Percentiles rank a stretch among this genome's conserved stretches.
Conservation (phyloP, 2,113 vertebrate species). For the Azemiops feae region DNA sequence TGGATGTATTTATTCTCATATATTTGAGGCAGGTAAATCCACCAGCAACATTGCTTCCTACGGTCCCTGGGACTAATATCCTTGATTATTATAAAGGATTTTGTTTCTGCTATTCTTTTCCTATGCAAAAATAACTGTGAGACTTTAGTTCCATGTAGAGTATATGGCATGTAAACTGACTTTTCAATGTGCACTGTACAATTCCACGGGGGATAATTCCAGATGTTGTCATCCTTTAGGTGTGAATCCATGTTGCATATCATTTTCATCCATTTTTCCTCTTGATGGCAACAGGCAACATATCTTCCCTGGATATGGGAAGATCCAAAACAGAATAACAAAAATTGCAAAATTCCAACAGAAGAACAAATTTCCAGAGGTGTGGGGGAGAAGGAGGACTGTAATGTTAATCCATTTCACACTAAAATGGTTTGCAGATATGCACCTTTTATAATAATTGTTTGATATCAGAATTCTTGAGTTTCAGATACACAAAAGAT, state of each 20-base stretch:
- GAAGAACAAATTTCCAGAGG: background rate
- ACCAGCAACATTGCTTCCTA: background rate
- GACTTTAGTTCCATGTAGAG: background rate
- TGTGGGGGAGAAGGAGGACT: background rate
- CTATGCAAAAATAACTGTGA: background rate
- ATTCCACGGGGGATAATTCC: background rate
- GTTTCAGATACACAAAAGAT: background rate
- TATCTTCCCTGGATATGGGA: background rate
- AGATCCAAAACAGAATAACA: background rate
- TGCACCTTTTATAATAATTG: background rate
- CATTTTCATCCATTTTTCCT: background rate
- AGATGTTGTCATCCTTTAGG: background rate
- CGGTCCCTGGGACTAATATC: background rate
- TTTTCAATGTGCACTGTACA: background rate
- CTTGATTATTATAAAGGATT: background rate
- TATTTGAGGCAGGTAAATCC: background rate
- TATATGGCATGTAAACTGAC: background rate
- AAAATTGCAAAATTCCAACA: background rate
- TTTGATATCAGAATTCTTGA: background rate
- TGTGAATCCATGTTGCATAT: background rate
- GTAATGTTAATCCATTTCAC: background rate
- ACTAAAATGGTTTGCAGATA: background rate
- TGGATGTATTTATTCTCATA: background rate
- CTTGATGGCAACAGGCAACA: background rate
- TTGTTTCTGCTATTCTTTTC: background rate